Evolutionary conservation across 2,113 vertebrate genomes (phyloP), one percentile per base, ranked within the genome.

Genomic region (Polypterus senegalus): DNA sequence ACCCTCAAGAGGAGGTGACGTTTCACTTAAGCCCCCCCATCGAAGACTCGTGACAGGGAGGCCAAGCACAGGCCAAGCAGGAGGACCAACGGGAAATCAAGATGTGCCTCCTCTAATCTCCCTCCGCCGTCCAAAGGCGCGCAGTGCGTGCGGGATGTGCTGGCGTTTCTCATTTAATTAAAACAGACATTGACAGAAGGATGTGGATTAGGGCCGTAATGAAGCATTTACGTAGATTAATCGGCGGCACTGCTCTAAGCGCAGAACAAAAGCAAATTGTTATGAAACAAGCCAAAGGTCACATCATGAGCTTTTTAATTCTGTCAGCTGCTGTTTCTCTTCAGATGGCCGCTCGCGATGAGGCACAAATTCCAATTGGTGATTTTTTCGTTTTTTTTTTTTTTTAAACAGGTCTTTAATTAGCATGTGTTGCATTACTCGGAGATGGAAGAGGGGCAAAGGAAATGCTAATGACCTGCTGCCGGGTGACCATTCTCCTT

Each of bases 141-240:
- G 27, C 79, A 78, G 83, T 77, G 81, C 76, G 82, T 85, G 83
- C 66, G 69, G 81, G 83, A 84, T 84, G 86, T 78, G 76, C 86
- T 81, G 80, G 79, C 77, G 73, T 88, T 83, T 85, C 88, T 89
- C 82, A 83, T 92, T 93, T 94, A 91, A 95, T 94, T 94, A 93
- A 92, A 93, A 88, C 83, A 87, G 86, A 90, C 91, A 89, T 78
- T 89, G 89, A 92, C 88, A 91, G 90, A 91, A 89, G 90, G 86
- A 86, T 88, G 87, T 81, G 89, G 89, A 93, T 94, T 92, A 92
- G 81, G 72, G 72, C 79, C 66, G 77, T 87, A 91, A 89, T 91
- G 86, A 90, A 88, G 89, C 86, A 86, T 92, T 93, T 90, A 90
- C 86, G 87, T 85, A 83, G 86, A 94, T 91, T 90, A 93, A 92